Conservation (phyloP, 1,140 invertebrate species). For the Pemphigus obesinymphae region DNA sequence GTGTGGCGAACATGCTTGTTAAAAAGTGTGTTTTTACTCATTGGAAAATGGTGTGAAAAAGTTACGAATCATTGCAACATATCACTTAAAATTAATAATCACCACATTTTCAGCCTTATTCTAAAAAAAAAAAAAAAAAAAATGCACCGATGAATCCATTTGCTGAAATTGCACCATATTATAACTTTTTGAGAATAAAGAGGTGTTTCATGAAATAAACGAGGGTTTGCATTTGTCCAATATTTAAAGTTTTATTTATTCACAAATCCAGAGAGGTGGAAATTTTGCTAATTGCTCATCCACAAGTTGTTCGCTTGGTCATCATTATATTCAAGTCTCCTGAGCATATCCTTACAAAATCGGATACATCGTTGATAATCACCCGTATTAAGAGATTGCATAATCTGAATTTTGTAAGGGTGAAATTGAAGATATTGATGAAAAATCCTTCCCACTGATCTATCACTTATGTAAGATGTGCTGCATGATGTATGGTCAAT, state of each 20-base stretch:
- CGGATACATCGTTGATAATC: background rate
- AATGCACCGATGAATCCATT: background rate
- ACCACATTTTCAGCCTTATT: background rate
- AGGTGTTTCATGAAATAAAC: constrained; percentile 48
- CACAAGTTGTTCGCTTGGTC: constrained; percentile 37
- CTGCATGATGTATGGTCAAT: background rate
- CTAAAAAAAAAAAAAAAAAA: background rate
- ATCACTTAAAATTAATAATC: background rate
- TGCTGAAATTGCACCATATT: constrained; percentile 45
- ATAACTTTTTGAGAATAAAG: constrained; percentile 49
- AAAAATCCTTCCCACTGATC: background rate
- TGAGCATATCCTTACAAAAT: background rate
- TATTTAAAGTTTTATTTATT: constrained; percentile 48
- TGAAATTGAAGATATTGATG: background rate
- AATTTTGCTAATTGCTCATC: constrained; percentile 46
- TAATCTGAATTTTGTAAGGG: background rate
- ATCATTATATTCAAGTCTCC: constrained; percentile 9
- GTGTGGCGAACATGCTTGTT: constrained; percentile 46
- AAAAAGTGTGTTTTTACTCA: constrained; percentile 22
- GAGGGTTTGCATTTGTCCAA: constrained; percentile 48
- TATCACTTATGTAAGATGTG: background rate
- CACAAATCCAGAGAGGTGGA: constrained; percentile 46
- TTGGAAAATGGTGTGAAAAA: background rate
- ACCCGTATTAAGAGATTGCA: background rate
- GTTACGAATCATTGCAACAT: background rate